Evolutionary conservation across 2,113 vertebrate genomes (phyloP).

Genomic region (Epinephelus moara): DNA sequence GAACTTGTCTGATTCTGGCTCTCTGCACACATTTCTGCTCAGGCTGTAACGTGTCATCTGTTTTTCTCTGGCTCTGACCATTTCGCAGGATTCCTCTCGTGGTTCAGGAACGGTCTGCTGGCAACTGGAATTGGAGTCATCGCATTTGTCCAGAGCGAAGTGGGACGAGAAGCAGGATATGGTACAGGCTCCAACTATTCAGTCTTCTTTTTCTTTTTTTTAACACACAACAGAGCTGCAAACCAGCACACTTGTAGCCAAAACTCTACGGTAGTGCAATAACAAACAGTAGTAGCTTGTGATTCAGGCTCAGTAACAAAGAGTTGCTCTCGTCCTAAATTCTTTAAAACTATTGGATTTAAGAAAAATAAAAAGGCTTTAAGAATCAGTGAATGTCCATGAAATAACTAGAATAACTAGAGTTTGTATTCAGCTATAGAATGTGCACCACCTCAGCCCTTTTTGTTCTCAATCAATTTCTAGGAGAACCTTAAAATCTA

Average conservation of each 20-base stretch:
- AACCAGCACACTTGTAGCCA: background rate
- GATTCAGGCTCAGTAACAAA: background rate
- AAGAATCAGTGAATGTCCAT: constrained; percentile 16
- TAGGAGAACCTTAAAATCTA: constrained; percentile 19
- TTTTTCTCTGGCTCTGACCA: constrained; percentile 13
- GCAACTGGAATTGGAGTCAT: constrained; percentile 92
- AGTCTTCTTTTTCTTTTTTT: background rate
- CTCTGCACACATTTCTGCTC: background rate
- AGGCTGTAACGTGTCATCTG: background rate
- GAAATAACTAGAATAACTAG: background rate
- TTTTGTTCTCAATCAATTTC: constrained; percentile 19
- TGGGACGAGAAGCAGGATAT: constrained; percentile 90
- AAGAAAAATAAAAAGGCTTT: background rate
- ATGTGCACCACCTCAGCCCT: background rate
- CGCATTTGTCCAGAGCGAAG: constrained; percentile 91
- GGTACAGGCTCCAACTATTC: constrained; percentile 76
- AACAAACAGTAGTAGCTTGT: background rate
- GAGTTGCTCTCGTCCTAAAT: background rate
- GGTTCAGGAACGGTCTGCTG: constrained; percentile 93
- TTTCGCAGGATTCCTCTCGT: constrained; percentile 90
- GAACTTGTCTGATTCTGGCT: background rate
- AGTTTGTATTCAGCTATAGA: background rate
- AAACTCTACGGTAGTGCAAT: background rate
- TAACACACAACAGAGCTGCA: background rate
- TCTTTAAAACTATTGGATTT: background rate